Conservation (phyloP, 2,888 invertebrate genomes). For the Lochmaea capreae region DNA sequence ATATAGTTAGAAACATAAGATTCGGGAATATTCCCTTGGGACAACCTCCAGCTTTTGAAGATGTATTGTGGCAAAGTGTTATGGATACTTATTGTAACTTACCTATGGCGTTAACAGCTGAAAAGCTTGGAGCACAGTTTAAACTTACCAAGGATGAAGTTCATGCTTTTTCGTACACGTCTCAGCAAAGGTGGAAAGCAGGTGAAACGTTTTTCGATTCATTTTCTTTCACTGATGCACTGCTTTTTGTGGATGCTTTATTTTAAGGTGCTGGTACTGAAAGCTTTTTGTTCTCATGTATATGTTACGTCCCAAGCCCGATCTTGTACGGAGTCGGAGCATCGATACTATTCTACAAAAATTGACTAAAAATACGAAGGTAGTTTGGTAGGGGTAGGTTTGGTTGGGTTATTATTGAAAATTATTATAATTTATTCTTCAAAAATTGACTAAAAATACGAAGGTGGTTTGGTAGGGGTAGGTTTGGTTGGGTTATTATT, state of each 20-base stretch:
- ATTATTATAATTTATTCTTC: too few relatives aligned
- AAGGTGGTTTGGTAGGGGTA: too few relatives aligned
- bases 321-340: too few relatives aligned
- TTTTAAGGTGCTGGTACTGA: too few relatives aligned
- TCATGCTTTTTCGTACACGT: conserved; percentile 86
- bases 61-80: conserved; percentile 89
- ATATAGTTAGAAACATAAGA: conserved; percentile 83
- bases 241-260: background rate
- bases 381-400: too few relatives aligned
- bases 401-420: too few relatives aligned
- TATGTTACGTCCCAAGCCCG: too few relatives aligned
- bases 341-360: too few relatives aligned
- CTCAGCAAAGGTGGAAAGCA: conserved; percentile 89
- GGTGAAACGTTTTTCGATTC: conserved; percentile 66
- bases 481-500: too few relatives aligned
- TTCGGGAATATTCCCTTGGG: conserved; percentile 94
- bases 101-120: conserved; percentile 97
- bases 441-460: too few relatives aligned
- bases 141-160: conserved; percentile 84
- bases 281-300: too few relatives aligned
- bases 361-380: too few relatives aligned
- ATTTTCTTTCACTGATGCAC: background rate
- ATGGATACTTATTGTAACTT: conserved; percentile 89
- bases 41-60: conserved; percentile 81
- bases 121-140: conserved; percentile 90